Percentiles rank a stretch among this genome's conserved stretches.
These are phyloP conservation scores for Thymelicus sylvestris DNA, from an alignment of 2,888 invertebrate species.

Conservation along the genomic window DNA sequence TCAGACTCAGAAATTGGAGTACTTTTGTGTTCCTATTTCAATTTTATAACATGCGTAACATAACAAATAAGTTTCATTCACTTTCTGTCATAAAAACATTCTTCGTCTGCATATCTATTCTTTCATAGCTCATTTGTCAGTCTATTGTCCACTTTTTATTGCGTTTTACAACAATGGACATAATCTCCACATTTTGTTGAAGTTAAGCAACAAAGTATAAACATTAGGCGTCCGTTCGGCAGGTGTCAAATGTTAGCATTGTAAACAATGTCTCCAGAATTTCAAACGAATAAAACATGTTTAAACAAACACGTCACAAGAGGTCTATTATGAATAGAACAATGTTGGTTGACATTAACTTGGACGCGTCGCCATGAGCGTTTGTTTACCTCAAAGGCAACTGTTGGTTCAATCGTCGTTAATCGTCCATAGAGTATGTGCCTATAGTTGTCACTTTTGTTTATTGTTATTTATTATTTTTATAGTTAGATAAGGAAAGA, in stretches of 20 bases:
- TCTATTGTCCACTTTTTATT: conserved; percentile 26
- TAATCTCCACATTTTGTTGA: conserved; percentile 22
- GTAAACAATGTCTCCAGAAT: conserved; percentile 68
- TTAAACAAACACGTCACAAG: conserved; percentile 47
- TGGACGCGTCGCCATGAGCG: conserved; percentile 31
- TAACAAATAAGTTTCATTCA: background rate
- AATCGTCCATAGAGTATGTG: too few relatives aligned
- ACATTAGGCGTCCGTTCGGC: conserved; percentile 46
- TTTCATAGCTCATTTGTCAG: conserved; percentile 12
- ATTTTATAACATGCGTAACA: too few relatives aligned
- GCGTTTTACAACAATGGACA: conserved; percentile 20
- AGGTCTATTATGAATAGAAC: conserved; percentile 32
- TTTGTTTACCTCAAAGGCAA: conserved; percentile 40
- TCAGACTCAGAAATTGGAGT: too few relatives aligned
- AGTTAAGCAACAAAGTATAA: conserved; percentile 15
- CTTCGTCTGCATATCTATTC: background rate
- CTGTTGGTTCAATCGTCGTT: background rate
- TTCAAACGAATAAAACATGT: conserved; percentile 51
- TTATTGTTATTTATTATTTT: too few relatives aligned
- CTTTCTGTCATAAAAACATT: background rate
- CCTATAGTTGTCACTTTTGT: too few relatives aligned
- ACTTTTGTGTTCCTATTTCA: too few relatives aligned
- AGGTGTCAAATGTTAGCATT: conserved; percentile 64
- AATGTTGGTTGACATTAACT: conserved; percentile 32
- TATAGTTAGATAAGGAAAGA: too few relatives aligned